These are phyloP conservation scores for Ptilorrhoa leucosticta DNA, from an alignment of 2,113 vertebrate species.

Conservation along the genomic window DNA sequence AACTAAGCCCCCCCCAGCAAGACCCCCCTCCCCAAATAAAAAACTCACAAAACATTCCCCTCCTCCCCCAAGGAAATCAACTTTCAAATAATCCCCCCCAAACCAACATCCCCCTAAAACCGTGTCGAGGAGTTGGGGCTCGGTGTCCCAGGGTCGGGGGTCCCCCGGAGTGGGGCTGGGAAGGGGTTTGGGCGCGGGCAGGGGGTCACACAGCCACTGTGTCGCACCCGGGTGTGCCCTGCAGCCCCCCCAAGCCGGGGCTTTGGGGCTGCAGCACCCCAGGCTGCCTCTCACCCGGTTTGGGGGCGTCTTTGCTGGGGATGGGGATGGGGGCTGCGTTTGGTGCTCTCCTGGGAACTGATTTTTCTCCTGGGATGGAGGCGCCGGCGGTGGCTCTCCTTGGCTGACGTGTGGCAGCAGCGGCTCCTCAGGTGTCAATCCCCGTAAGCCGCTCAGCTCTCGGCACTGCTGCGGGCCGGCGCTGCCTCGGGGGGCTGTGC, in stretches of 20 bases:
- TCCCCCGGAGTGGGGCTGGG: neutral
- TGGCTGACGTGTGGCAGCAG: neutral
- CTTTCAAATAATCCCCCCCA: neutral
- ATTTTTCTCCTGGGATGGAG: neutral
- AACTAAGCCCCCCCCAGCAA: neutral
- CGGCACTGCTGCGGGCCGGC: neutral
- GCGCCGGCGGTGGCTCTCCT: neutral
- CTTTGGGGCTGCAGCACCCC: neutral
- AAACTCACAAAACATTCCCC: neutral
- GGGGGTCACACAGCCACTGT: neutral
- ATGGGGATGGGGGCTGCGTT: neutral
- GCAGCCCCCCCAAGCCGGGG: neutral
- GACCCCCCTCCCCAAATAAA: neutral
- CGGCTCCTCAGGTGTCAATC: neutral
- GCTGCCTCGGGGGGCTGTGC: neutral
- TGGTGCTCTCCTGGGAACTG: neutral
- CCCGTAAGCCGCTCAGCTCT: neutral
- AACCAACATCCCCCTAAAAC: too few species aligned
- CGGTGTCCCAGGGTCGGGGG: accelerated
- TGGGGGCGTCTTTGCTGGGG: neutral
- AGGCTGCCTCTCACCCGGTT: accelerated
- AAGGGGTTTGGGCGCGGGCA: neutral
- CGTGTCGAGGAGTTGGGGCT: neutral
- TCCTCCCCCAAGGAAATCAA: neutral
- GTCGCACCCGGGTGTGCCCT: accelerated